Evolutionary conservation across 2,888 invertebrate species (phyloP).

Genomic region (Ophion costatus): DNA sequence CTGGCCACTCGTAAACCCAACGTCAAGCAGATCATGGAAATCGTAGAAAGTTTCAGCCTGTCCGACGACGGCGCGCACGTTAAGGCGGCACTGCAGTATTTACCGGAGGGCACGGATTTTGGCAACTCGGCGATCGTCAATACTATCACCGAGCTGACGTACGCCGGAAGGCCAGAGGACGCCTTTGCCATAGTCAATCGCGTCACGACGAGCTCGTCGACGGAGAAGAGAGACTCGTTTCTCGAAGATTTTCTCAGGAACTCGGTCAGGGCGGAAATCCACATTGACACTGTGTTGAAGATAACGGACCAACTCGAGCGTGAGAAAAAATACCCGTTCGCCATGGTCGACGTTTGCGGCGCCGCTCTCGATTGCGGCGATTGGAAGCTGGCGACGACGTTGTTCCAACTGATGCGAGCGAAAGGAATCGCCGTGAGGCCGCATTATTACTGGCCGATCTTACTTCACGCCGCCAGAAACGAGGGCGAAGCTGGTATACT

Average conservation of each 20-base stretch:
- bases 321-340: constrained; percentile 64
- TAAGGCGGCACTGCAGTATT: constrained; percentile 81
- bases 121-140: constrained; percentile 67
- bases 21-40: constrained; percentile 84
- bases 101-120: constrained; percentile 79
- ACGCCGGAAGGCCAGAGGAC: constrained; percentile 84
- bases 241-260: constrained; percentile 84
- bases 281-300: constrained; percentile 76
- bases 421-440: constrained; percentile 84
- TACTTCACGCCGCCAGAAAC: constrained; percentile 84
- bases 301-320: background rate
- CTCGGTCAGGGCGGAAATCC: constrained; percentile 84
- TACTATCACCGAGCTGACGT: constrained; percentile 85
- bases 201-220: background rate
- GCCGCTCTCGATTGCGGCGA: constrained; percentile 85
- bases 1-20: constrained; percentile 74
- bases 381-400: constrained; percentile 83
- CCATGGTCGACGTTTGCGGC: constrained; percentile 85
- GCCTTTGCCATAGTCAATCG: constrained; percentile 85
- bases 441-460: constrained; percentile 89
- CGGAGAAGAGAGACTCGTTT: constrained; percentile 74
- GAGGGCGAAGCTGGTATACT: constrained; percentile 86
- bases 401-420: constrained; percentile 84
- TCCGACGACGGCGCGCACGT: constrained; percentile 79
- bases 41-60: constrained; percentile 83